Conservation (phyloP, 2,888 invertebrate species). For the Aethes cnicana region DNA sequence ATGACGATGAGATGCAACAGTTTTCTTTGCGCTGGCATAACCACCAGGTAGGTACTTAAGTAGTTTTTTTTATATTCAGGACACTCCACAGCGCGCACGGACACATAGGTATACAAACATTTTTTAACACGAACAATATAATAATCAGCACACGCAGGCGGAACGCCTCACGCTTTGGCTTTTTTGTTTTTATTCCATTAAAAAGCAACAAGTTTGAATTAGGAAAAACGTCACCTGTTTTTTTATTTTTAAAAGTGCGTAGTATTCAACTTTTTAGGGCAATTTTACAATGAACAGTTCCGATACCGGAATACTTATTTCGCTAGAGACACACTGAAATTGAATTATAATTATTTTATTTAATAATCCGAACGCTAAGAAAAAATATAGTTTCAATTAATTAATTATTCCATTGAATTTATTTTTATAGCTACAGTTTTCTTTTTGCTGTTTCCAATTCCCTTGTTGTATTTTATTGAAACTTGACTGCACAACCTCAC, state of each 20-base stretch:
- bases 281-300: too few species aligned
- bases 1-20: conserved; percentile 86
- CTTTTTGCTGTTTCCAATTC: neutral
- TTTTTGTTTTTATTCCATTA: conserved; percentile 9
- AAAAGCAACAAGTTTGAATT: conserved; percentile 10
- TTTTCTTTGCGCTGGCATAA: conserved; percentile 94
- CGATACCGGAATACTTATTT: too few species aligned
- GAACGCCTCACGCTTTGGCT: conserved; percentile 20
- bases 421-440: neutral
- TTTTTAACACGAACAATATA: conserved; percentile 26
- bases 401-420: too few species aligned
- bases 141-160: conserved; percentile 23
- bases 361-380: too few species aligned
- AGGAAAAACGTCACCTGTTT: neutral
- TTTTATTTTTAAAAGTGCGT: neutral
- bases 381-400: too few species aligned
- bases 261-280: too few species aligned
- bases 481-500: conserved; percentile 3
- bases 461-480: neutral
- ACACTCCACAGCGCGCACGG: conserved; percentile 56
- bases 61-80: conserved; percentile 65
- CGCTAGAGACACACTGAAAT: too few species aligned
- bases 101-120: conserved; percentile 44
- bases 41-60: conserved; percentile 87
- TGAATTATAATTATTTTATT: too few species aligned